These are phyloP conservation scores for Troides aeacus DNA, from an alignment of 2,888 invertebrate genomes.

Conservation along the genomic window DNA sequence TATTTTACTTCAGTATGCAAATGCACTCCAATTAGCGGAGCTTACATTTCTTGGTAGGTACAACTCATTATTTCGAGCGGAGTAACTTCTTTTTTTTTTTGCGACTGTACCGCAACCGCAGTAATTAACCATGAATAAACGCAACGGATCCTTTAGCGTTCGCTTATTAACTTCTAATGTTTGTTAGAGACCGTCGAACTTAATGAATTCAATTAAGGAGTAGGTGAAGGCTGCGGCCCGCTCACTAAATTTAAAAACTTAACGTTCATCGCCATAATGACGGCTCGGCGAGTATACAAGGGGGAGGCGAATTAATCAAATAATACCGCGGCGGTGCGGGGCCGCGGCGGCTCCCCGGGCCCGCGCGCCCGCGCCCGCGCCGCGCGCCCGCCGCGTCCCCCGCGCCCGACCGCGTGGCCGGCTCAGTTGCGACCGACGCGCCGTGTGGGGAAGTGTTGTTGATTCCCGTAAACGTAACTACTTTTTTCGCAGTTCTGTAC, in stretches of 20 bases:
- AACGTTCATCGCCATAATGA: conserved; percentile 72
- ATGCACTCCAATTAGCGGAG: conserved; percentile 75
- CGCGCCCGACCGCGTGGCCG: conserved; percentile 67
- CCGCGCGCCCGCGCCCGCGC: conserved; percentile 40
- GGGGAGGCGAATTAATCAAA: conserved; percentile 81
- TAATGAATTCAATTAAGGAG: conserved; percentile 76
- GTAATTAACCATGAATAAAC: conserved; percentile 69
- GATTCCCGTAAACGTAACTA: conserved; percentile 67
- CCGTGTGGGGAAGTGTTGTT: conserved; percentile 72
- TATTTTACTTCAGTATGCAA: conserved; percentile 74
- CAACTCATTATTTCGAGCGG: conserved; percentile 73
- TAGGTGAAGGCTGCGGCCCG: conserved; percentile 78
- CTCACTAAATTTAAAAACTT: conserved; percentile 77
- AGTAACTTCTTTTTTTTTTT: conserved; percentile 58
- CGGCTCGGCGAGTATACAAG: conserved; percentile 77
- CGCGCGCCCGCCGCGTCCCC: conserved; percentile 42
- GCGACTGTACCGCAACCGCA: conserved; percentile 53
- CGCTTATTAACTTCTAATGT: conserved; percentile 77
- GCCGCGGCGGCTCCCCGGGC: conserved; percentile 40
- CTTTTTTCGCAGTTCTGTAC: conserved; percentile 77
- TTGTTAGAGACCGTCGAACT: conserved; percentile 65
- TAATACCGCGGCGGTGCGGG: conserved; percentile 73
- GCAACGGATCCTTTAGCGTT: conserved; percentile 66
- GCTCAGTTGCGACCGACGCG: conserved; percentile 76
- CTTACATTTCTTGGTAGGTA: conserved; percentile 68